phyloP scores from a whole-genome alignment of 2,888 invertebrate species.

The Serripes groenlandicus region DNA sequence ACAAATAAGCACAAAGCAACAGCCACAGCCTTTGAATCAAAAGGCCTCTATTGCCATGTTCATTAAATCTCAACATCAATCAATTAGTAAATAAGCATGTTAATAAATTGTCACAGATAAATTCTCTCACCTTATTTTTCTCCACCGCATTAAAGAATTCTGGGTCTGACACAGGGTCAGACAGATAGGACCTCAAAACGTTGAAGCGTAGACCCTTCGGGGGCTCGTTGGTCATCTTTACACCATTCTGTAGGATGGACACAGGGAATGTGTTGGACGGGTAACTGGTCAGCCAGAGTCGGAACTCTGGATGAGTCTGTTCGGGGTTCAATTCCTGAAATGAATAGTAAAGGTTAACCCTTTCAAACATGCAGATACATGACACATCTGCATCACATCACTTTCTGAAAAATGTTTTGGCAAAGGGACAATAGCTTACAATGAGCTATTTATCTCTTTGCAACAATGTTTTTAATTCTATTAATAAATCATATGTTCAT shows the following conservation, averaged over 20 bases:
- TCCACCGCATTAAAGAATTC: conserved; percentile 91
- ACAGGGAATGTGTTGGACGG: conserved; percentile 86
- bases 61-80: too few relatives aligned
- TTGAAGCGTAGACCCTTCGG: conserved; percentile 87
- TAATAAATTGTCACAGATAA: too few relatives aligned
- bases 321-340: conserved; percentile 86
- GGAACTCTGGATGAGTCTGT: conserved; percentile 86
- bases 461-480: too few relatives aligned
- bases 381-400: too few relatives aligned
- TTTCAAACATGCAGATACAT: too few relatives aligned
- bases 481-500: too few relatives aligned
- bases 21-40: neutral
- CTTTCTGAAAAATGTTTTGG: too few relatives aligned
- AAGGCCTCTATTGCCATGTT: neutral
- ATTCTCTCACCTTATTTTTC: conserved; percentile 81
- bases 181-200: conserved; percentile 89
- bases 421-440: too few relatives aligned
- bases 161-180: conserved; percentile 94
- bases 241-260: conserved; percentile 87
- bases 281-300: conserved; percentile 87
- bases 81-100: too few relatives aligned
- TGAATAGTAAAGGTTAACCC: too few relatives aligned
- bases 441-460: too few relatives aligned
- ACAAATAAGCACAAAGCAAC: too few relatives aligned
- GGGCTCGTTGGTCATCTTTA: conserved; percentile 87